Base-by-base conservation (phyloP, 1,140 invertebrate species). In the Subanguina moxae region DNA sequence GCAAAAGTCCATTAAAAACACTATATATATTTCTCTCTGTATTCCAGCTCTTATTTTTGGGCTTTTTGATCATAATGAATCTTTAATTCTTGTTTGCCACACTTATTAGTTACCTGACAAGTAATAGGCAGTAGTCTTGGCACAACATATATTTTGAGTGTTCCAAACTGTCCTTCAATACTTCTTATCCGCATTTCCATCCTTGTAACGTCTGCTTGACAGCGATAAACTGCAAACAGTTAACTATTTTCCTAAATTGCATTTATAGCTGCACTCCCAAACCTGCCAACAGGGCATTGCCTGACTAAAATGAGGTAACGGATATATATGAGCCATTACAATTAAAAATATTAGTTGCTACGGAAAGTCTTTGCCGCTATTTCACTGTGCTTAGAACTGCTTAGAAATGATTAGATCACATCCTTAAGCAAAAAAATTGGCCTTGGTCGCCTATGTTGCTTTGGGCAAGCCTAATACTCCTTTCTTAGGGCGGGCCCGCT, bases 131-230 rank as follows among this genome's bases (percentile, higher is more conserved):
- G 88, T 30, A 90, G 85, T 69, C 90, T 84, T 0, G 91, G 90
- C 1, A 90, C 91, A 62, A 93, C 87, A 78, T 92, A 93, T 9
- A 88, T 88, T 76, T 88, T 87, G 11, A 93, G 78, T 3, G 85
- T 87, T 15, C 91, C 91, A 78, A 88, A 86, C 78, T 90, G 89
- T 7, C 90, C 90, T 84, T 91, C 90, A 38, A 89, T 88, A 1
- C 90, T 90, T 45, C 89, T 86, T 17, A 90, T 83, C 83, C 89
- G 88, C 43, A 93, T 86, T 82, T 92, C 90, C 23, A 93, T 83
- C 65, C 90, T 85, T 62, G 90, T 92, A 0, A 90, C 92, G 80
- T 92, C 91, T 1, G 90, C 87, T 84, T 93, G 89, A 78, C 90
- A 91, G 38, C 90, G 86, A 84, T 91, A 92, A 7, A 91, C 92